These are phyloP conservation scores for Pyrocephalus nanus DNA, from an alignment of 2,797 vertebrate genomes.

Conservation along the genomic window DNA sequence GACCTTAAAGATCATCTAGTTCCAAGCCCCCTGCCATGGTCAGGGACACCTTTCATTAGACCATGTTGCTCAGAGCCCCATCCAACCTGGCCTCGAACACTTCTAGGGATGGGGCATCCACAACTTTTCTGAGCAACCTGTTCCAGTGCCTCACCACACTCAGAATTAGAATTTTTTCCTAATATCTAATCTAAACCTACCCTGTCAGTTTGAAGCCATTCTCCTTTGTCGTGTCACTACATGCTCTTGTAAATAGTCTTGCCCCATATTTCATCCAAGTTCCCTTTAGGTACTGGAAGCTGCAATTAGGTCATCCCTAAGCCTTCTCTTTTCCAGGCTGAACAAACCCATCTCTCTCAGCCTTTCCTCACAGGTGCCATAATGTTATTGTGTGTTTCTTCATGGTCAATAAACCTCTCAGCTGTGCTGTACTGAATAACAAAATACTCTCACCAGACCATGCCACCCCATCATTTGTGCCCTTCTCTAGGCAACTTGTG, in stretches of 20 bases:
- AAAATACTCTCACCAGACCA: fast-evolving
- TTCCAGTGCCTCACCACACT: neutral
- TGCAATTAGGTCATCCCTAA: neutral
- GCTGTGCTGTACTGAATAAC: neutral
- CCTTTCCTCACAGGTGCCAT: neutral
- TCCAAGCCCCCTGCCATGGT: neutral
- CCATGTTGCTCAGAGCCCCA: neutral
- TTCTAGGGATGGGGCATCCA: neutral
- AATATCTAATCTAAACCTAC: neutral
- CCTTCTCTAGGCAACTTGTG: fast-evolving
- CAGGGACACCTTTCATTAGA: neutral
- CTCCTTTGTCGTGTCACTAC: neutral
- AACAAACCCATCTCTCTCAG: neutral
- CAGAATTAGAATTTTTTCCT: neutral
- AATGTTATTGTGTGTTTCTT: neutral
- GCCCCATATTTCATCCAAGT: neutral
- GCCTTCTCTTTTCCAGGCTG: neutral
- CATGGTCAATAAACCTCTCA: neutral
- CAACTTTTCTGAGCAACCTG: neutral
- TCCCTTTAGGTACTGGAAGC: neutral
- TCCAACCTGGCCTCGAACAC: neutral
- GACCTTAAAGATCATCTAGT: neutral
- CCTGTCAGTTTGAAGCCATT: neutral
- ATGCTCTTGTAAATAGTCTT: neutral
- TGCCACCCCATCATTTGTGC: fast-evolving